These are phyloP conservation scores for Molorchus minor DNA, from an alignment of 2,888 invertebrate genomes.

Conservation along the genomic window DNA sequence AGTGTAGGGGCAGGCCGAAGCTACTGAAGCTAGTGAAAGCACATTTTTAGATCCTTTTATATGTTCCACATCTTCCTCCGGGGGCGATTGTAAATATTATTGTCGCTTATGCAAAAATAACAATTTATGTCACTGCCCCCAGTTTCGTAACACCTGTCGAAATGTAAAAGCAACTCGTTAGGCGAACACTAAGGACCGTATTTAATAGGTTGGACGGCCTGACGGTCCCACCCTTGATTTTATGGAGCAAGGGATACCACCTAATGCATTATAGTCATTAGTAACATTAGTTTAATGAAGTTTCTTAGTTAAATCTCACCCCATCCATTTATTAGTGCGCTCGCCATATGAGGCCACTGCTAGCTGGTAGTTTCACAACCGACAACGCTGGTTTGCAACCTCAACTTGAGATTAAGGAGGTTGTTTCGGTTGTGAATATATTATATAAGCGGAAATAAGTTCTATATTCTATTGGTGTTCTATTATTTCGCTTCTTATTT, in stretches of 20 bases:
- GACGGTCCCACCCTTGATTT: constrained; percentile 14
- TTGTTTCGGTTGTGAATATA: background rate
- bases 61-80: too few relatives aligned
- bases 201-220: constrained; percentile 11
- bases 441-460: background rate
- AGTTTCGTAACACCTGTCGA: constrained; percentile 7
- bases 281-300: constrained; percentile 24
- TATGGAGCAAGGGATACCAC: background rate
- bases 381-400: background rate
- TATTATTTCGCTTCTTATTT: background rate
- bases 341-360: background rate
- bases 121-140: too few relatives aligned
- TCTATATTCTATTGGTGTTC: background rate
- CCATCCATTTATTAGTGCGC: constrained; percentile 12
- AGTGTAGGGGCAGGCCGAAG: too few relatives aligned
- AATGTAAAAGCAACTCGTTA: constrained; percentile 7
- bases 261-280: constrained; percentile 24
- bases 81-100: too few relatives aligned
- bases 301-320: constrained; percentile 16
- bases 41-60: too few relatives aligned
- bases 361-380: too few relatives aligned
- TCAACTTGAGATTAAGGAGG: constrained; percentile 1
- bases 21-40: too few relatives aligned
- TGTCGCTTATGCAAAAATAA: too few relatives aligned
- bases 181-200: constrained; percentile 11